Evolutionary conservation across 2,888 invertebrate genomes (phyloP).

Genomic region (Diarsia mendica): DNA sequence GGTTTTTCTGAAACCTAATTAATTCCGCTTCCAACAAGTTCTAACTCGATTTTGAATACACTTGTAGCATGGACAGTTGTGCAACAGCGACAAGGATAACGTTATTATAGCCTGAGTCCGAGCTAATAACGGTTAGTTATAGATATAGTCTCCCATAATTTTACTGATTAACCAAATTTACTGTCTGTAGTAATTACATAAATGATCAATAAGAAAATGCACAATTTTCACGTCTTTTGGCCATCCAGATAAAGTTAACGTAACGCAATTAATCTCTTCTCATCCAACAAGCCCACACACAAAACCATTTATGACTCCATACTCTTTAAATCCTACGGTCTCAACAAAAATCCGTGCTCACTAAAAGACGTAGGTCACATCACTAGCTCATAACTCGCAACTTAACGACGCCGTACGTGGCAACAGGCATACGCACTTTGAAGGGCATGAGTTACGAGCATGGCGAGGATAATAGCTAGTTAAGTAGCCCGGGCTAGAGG

Average conservation of each 20-base stretch:
- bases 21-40: no score
- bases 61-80: no score
- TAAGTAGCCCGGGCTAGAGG: slow-evolving; percentile 59
- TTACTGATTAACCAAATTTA: no score
- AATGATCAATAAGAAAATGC: no score
- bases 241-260: background rate
- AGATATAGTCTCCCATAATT: no score
- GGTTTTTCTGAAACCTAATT: no score
- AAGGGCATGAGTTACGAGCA: slow-evolving; percentile 67
- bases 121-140: no score
- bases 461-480: slow-evolving; percentile 58
- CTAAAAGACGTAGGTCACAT: slow-evolving; percentile 30
- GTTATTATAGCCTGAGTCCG: no score
- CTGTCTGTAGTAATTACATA: no score
- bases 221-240: no score
- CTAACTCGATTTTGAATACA: no score
- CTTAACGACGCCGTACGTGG: slow-evolving; percentile 64
- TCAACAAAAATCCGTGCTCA: slow-evolving; percentile 23
- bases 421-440: slow-evolving; percentile 74
- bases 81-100: no score
- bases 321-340: background rate
- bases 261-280: background rate
- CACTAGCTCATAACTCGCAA: slow-evolving; percentile 62
- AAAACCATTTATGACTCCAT: background rate
- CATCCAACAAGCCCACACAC: background rate